These are phyloP conservation scores for Rattus norvegicus DNA, from an alignment of 2,113 vertebrate species.

Conservation along the genomic window GRCr8 NC_086022.1:159641001-159641500, in stretches of 20 bases:
- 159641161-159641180: neutral
- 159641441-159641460: neutral
- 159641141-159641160: neutral
- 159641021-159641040: neutral
- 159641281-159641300: no score
- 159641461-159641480: neutral
- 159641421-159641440: neutral
- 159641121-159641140: neutral
- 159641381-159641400: fast-evolving
- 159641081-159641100: neutral
- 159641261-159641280: neutral
- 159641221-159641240: neutral
- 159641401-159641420: fast-evolving
- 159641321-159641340: fast-evolving
- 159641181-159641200: neutral
- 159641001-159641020: neutral
- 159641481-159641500: neutral
- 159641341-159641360: neutral
- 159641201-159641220: neutral
- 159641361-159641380: fast-evolving
- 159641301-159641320: neutral
- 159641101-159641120: no score
- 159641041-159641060: no score
- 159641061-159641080: neutral
- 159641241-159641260: neutral